Evolutionary conservation across 2,113 vertebrate genomes (phyloP).

Genomic region (Rhineura floridana): DNA sequence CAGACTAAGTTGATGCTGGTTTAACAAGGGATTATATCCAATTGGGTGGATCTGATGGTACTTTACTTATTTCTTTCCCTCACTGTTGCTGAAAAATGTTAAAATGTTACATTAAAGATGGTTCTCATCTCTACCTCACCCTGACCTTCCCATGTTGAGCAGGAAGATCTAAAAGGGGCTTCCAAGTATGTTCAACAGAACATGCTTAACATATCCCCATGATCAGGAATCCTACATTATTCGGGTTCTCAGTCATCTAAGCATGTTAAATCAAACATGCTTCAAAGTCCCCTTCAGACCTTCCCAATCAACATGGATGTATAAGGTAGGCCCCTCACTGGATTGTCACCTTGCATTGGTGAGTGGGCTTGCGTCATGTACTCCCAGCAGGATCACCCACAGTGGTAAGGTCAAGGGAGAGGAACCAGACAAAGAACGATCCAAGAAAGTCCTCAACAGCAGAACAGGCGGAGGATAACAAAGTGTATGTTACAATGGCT

Average conservation of each 20-base stretch:
- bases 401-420: no score
- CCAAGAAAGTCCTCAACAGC: no score
- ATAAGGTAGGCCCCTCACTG: no score
- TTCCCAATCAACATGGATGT: not conserved
- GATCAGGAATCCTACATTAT: not conserved
- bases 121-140: not conserved
- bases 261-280: not conserved
- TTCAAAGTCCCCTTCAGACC: not conserved
- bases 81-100: not conserved
- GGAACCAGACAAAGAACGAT: no score
- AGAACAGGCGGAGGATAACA: no score
- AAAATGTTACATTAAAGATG: conserved; percentile 7
- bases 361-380: no score
- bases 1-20: not conserved
- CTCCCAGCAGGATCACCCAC: no score
- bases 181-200: not conserved
- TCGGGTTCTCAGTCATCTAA: not conserved
- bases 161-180: not conserved
- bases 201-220: not conserved
- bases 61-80: conserved; percentile 15
- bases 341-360: no score
- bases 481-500: no score
- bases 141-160: not conserved
- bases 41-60: not conserved
- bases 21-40: not conserved